Percentiles rank a stretch among this genome's conserved stretches.
Evolutionary conservation across 2,888 invertebrate genomes (phyloP).

Genomic region (Didymodactylos carnosus): DNA sequence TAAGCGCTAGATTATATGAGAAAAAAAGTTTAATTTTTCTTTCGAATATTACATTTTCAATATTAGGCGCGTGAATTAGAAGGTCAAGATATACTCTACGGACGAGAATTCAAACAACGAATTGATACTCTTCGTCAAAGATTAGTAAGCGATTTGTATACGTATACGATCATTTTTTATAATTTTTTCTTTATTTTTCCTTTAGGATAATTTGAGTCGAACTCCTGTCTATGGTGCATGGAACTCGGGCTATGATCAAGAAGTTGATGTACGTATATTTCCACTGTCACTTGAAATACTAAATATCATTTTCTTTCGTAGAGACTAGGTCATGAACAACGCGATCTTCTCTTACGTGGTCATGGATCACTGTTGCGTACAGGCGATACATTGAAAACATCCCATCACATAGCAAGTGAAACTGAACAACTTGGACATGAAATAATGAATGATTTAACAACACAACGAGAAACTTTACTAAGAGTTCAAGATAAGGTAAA

Average conservation of each 20-base stretch:
- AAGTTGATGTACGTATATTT: background rate
- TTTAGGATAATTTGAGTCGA: background rate
- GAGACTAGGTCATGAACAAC: background rate
- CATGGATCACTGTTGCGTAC: background rate
- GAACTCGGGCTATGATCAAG: background rate
- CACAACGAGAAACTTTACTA: conserved; percentile 53
- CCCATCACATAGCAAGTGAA: conserved; percentile 54
- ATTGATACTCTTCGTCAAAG: background rate
- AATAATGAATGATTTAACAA: conserved; percentile 53
- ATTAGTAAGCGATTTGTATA: background rate
- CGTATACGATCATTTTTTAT: too few relatives aligned
- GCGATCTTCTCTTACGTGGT: background rate
- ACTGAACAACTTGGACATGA: conserved; percentile 58
- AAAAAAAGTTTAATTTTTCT: background rate
- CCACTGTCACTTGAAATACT: background rate
- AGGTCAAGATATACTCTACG: background rate
- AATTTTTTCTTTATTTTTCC: too few relatives aligned
- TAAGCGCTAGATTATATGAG: background rate
- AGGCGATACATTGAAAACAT: conserved; percentile 21
- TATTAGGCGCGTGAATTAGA: background rate
- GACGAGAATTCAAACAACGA: background rate
- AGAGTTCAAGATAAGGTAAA: conserved; percentile 41
- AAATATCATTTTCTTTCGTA: background rate
- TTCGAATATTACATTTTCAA: background rate
- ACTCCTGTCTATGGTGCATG: background rate